phyloP scores from a whole-genome alignment of 2,888 invertebrate species.

The Carterocephalus palaemon region DNA sequence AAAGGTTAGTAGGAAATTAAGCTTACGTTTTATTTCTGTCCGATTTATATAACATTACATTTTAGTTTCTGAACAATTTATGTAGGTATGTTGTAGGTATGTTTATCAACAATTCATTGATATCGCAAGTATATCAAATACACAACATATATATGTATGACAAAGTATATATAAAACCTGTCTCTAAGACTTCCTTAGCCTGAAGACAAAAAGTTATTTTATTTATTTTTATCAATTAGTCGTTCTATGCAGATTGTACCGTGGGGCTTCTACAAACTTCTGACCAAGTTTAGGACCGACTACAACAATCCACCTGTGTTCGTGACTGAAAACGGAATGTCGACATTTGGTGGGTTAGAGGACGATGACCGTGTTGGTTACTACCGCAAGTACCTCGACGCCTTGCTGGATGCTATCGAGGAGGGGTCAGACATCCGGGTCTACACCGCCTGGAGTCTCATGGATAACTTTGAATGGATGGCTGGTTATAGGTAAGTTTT shows the following conservation, averaged over 20 bases:
- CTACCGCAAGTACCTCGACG: slow-evolving; percentile 50
- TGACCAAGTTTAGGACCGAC: slow-evolving; percentile 64
- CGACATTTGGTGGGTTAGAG: slow-evolving; percentile 39
- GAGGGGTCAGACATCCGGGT: slow-evolving; percentile 59
- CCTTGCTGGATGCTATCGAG: slow-evolving; percentile 54
- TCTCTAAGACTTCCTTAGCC: too few species aligned
- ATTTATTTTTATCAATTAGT: too few species aligned
- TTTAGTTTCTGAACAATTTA: too few species aligned
- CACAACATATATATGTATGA: too few species aligned
- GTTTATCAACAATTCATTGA: too few species aligned
- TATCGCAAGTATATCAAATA: too few species aligned
- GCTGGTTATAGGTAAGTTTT: slow-evolving; percentile 71
- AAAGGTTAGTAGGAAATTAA: slow-evolving; percentile 4
- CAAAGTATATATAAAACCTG: too few species aligned
- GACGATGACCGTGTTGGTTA: slow-evolving; percentile 61
- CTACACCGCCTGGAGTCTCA: slow-evolving; percentile 78
- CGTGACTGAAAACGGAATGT: slow-evolving; percentile 76
- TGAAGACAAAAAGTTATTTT: too few species aligned
- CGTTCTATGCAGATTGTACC: slow-evolving; percentile 58
- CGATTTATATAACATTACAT: too few species aligned
- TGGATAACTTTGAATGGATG: slow-evolving; percentile 81
- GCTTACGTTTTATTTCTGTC: too few species aligned
- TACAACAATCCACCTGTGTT: slow-evolving; percentile 72
- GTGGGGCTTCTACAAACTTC: slow-evolving; percentile 72
- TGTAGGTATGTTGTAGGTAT: too few species aligned